A percentile compares a stretch with the other conserved stretches of the same genome.
phyloP scores from a whole-genome alignment of 2,888 invertebrate species.

The Teleogryllus oceanicus region DNA sequence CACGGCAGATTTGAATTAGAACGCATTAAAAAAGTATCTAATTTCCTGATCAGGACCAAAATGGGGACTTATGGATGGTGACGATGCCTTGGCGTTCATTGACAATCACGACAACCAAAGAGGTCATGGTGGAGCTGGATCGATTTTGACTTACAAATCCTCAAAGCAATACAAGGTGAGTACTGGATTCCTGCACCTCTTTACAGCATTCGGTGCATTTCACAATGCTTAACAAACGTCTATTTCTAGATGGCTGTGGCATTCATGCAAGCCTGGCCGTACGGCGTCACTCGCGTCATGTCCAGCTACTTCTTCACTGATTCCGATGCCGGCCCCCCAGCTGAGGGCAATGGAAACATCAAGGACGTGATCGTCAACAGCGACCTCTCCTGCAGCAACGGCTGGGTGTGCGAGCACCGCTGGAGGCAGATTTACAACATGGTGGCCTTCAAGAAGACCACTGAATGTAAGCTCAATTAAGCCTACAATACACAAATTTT shows the following conservation, averaged over 20 bases:
- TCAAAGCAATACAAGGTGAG: conserved; percentile 60
- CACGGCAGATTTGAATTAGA: too few species aligned
- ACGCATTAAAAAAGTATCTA: neutral
- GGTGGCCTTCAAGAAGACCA: conserved; percentile 57
- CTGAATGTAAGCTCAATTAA: too few species aligned
- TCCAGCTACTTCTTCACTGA: conserved; percentile 73
- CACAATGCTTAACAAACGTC: neutral
- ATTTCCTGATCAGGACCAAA: conserved; percentile 21
- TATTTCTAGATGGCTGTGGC: conserved; percentile 64
- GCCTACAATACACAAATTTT: too few species aligned
- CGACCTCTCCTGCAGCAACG: conserved; percentile 64
- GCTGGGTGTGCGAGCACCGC: conserved; percentile 82
- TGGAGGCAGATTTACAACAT: conserved; percentile 79
- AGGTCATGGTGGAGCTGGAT: conserved; percentile 61
- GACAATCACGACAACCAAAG: conserved; percentile 92
- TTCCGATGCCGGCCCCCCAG: conserved; percentile 62
- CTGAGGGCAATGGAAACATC: conserved; percentile 59
- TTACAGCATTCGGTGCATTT: neutral
- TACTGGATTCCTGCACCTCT: neutral
- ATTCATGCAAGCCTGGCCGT: conserved; percentile 83
- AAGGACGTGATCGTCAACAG: conserved; percentile 62
- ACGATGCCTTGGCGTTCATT: conserved; percentile 69
- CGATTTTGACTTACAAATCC: conserved; percentile 65
- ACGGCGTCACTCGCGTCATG: conserved; percentile 76
- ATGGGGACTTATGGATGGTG: conserved; percentile 63